Evolutionary conservation across 2,888 invertebrate species (phyloP), one percentile per base, ranked within the genome.

Genomic region (Limenitis camilla): DNA sequence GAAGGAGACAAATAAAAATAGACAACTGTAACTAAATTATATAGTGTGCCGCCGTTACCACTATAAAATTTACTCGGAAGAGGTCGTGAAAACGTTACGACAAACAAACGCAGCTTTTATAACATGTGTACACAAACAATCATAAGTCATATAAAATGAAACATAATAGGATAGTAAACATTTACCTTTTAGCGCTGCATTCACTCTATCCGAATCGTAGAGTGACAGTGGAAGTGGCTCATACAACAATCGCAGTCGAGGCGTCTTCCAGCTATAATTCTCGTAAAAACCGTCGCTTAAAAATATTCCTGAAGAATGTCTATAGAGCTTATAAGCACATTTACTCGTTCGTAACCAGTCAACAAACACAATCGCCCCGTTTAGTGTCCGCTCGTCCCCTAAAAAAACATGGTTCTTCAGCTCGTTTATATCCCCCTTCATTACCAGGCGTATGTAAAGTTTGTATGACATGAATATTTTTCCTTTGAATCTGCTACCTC

Each of bases 141-240:
- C 56, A 56, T 49, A 52, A 47, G 44, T 49, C 71, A 71, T 65
- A 76, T 71, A 68, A 56, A 66, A 72, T 74, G 72, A 72, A 76
- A 75, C 69, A 71, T 73, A 73, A 70, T 59, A 58, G 67, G 69
- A 74, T 64, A 69, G 75, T 74, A 77, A 82, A 84, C 71, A 81
- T 84, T 86, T 86, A 87, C 87, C 86, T 84, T 82, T 84, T 72
- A 87, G 78, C 61, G 87, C 85, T 63, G 85, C 85, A 74, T 84
- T 85, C 64, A 87, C 84, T 82, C 86, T 81, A 70, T 85, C 85
- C 79, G 83, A 79, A 76, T 85, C 86, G 68, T 85, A 86, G 66
- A 85, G 81, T 62, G 86, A 82, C 75, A 85, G 73, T 68, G 85
- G 80, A 65, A 87, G 81, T 58, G 86, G 85, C 76, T 85, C 86